Percentiles rank a stretch among this genome's conserved stretches.
Evolutionary conservation across 2,888 invertebrate genomes (phyloP).

Genomic region (Elegia similella): DNA sequence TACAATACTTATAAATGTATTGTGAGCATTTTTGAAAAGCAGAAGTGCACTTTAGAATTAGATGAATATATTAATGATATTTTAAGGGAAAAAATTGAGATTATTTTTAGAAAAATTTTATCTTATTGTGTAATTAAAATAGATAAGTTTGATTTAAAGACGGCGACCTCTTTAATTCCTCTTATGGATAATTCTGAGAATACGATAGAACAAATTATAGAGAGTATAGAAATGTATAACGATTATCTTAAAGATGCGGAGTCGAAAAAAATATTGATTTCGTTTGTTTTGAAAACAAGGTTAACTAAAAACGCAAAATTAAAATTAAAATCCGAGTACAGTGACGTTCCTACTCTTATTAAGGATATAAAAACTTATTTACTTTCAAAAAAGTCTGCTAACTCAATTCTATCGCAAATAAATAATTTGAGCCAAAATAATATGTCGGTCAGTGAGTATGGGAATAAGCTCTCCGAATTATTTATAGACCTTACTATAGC

Average conservation of each 20-base stretch:
- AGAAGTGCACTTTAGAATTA: conserved; percentile 1
- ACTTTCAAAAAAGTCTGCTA: conserved; percentile 17
- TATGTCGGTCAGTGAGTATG: conserved; percentile 13
- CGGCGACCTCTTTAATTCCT: conserved; percentile 4
- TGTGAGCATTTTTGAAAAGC: neutral
- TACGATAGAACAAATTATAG: conserved; percentile 9
- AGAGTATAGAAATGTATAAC: conserved; percentile 1
- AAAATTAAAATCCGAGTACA: conserved; percentile 15
- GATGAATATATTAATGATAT: conserved; percentile 4
- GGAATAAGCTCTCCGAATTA: conserved; percentile 12
- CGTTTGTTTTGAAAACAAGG: conserved; percentile 16
- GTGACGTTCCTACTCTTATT: neutral
- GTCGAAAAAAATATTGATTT: conserved; percentile 5
- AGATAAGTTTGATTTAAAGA: conserved; percentile 13
- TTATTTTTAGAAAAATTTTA: conserved; percentile 2
- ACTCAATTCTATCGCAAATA: conserved; percentile 13
- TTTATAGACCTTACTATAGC: conserved; percentile 19
- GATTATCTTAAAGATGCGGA: neutral
- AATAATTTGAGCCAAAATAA: conserved; percentile 12
- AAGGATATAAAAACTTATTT: conserved; percentile 14
- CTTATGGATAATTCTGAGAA: conserved; percentile 1
- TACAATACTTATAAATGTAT: neutral
- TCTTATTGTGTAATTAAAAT: conserved; percentile 1
- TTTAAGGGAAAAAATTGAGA: conserved; percentile 7
- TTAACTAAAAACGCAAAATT: conserved; percentile 15